A percentile compares a stretch with the other conserved stretches of the same genome.
Conservation (phyloP, 2,113 vertebrate species). For the Gambusia holbrooki region DNA sequence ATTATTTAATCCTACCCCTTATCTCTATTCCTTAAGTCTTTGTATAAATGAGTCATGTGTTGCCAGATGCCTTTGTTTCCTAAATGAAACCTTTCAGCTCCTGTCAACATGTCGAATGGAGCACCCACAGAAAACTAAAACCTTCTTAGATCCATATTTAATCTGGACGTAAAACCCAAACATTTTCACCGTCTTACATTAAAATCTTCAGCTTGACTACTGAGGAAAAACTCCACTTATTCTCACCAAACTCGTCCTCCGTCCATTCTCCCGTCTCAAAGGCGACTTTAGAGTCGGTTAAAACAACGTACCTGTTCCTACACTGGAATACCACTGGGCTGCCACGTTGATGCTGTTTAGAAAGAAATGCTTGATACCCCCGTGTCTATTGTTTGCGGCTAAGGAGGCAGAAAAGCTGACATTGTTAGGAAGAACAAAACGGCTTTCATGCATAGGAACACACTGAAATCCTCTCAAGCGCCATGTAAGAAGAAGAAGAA, state of each 20-base stretch:
- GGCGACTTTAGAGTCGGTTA: constrained; percentile 14
- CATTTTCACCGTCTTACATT: constrained; percentile 41
- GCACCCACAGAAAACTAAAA: constrained; percentile 1
- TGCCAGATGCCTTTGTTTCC: not conserved
- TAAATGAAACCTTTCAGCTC: not conserved
- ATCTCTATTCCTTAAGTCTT: not conserved
- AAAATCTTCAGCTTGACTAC: constrained; percentile 46
- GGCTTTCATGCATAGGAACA: constrained; percentile 61
- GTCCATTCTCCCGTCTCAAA: constrained; percentile 35
- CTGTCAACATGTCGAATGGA: not conserved
- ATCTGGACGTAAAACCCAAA: constrained; percentile 36
- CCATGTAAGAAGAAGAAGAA: constrained; percentile 29
- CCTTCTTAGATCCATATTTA: constrained; percentile 13
- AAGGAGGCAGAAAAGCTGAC: constrained; percentile 41
- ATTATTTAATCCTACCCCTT: too few relatives aligned
- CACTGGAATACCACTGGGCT: constrained; percentile 38
- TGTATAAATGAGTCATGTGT: not conserved
- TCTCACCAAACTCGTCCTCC: constrained; percentile 41
- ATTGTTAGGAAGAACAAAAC: constrained; percentile 46
- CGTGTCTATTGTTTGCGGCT: constrained; percentile 49
- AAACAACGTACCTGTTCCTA: constrained; percentile 18
- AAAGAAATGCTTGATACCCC: constrained; percentile 27
- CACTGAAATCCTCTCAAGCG: constrained; percentile 55
- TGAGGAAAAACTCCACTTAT: constrained; percentile 45
- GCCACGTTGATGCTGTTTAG: constrained; percentile 32